phyloP scores from a whole-genome alignment of 1,140 invertebrate species.

The Drosophila arizonae region DNA sequence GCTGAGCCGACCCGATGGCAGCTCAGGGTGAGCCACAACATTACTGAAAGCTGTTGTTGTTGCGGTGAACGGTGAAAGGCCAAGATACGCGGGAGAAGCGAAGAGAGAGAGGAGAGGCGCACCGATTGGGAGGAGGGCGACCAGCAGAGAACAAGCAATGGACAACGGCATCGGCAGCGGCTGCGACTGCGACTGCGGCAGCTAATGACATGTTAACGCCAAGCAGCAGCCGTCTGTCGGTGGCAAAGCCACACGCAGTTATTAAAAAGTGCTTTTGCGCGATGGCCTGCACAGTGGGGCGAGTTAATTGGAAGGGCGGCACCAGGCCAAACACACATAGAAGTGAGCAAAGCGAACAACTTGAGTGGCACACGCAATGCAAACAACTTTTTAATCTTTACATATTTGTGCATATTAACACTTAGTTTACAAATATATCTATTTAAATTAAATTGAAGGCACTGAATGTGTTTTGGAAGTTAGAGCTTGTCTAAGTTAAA shows the following conservation, averaged over 20 bases:
- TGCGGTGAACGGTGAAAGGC: conserved; percentile 77
- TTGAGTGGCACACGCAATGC: conserved; percentile 9
- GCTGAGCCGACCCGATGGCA: conserved; percentile 69
- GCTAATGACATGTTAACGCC: conserved; percentile 78
- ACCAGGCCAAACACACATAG: conserved; percentile 1
- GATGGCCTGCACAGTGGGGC: conserved; percentile 61
- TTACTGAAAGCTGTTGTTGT: conserved; percentile 57
- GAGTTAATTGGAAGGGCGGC: conserved; percentile 22
- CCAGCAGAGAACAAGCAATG: conserved; percentile 24
- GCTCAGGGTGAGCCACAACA: conserved; percentile 79
- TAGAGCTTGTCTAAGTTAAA: no score
- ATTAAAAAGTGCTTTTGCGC: conserved; percentile 73
- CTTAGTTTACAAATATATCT: no score
- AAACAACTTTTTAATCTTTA: neutral
- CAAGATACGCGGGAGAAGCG: conserved; percentile 38
- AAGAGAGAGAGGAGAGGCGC: conserved; percentile 1
- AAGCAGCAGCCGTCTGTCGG: conserved; percentile 32
- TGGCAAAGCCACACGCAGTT: conserved; percentile 67
- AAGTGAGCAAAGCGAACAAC: conserved; percentile 6
- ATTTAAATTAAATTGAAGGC: no score
- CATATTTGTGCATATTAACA: neutral
- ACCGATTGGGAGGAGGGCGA: conserved; percentile 15
- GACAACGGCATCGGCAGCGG: conserved; percentile 7
- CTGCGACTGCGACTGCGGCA: conserved; percentile 41
- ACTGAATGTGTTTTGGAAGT: no score